A percentile compares a stretch with the other conserved stretches of the same genome.
Evolutionary conservation across 2,888 invertebrate genomes (phyloP).

Genomic region (Drosophila borealis): DNA sequence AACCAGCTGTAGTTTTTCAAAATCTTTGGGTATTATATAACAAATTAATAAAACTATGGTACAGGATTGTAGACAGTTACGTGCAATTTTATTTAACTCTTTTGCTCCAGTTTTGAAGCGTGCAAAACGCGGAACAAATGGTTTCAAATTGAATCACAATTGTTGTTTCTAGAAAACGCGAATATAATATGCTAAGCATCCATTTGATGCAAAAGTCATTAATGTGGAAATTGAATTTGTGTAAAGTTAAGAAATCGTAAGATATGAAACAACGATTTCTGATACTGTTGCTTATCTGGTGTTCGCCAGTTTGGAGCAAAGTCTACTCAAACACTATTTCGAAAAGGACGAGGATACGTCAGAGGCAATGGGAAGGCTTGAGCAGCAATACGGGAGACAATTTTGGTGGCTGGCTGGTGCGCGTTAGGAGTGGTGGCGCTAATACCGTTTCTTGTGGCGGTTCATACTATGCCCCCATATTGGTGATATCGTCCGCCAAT

Average conservation of each 20-base stretch:
- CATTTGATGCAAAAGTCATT: not conserved
- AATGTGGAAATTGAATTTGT: not conserved
- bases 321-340: conserved; percentile 19
- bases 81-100: too few relatives aligned
- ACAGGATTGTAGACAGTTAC: too few relatives aligned
- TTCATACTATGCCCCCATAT: conserved; percentile 36
- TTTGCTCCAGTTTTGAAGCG: too few relatives aligned
- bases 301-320: conserved; percentile 1
- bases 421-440: conserved; percentile 16
- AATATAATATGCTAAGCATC: too few relatives aligned
- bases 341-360: not conserved
- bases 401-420: conserved; percentile 49
- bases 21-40: too few relatives aligned
- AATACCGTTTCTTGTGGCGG: conserved; percentile 35
- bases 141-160: too few relatives aligned
- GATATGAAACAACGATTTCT: not conserved
- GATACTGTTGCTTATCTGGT: not conserved
- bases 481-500: conserved; percentile 54
- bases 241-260: too few relatives aligned
- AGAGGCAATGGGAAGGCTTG: conserved; percentile 37
- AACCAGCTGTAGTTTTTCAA: too few relatives aligned
- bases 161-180: too few relatives aligned
- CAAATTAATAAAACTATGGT: too few relatives aligned
- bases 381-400: conserved; percentile 14
- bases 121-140: too few relatives aligned